A percentile compares a stretch with the other conserved stretches of the same genome.
Conservation (phyloP, 2,797 vertebrate genomes). For the Liparis tanakae region DNA sequence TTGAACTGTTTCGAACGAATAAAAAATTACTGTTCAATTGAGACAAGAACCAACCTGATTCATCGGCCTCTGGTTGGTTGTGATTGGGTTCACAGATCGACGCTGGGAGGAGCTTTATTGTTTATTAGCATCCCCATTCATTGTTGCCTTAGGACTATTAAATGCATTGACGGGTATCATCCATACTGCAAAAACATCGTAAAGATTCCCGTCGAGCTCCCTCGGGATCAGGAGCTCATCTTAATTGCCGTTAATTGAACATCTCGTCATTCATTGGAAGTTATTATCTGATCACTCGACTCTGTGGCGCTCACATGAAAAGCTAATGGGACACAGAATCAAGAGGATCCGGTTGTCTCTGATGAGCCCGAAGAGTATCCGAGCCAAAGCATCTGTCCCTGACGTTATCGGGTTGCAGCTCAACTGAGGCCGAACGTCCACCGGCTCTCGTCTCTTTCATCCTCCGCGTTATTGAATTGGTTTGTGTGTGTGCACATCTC, state of each 20-base stretch:
- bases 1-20: slow-evolving; percentile 39
- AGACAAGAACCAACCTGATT: slow-evolving; percentile 67
- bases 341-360: not conserved
- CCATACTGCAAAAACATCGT: not conserved
- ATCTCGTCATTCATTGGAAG: not conserved
- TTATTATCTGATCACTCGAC: not conserved
- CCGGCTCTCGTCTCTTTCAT: not conserved
- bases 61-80: slow-evolving; percentile 35
- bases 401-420: not conserved
- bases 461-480: not conserved
- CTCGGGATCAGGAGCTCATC: not conserved
- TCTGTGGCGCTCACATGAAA: not conserved
- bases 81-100: not conserved
- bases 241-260: not conserved
- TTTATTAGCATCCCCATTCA: not conserved
- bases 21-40: slow-evolving; percentile 52
- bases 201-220: not conserved
- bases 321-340: not conserved
- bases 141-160: not conserved
- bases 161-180: not conserved
- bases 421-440: not conserved
- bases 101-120: not conserved
- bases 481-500: slow-evolving; percentile 15
- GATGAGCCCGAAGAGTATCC: not conserved
- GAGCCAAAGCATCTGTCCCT: not conserved